These are phyloP conservation scores for Ladona fulva DNA, from an alignment of 1,140 invertebrate genomes.

Conservation along the genomic window DNA sequence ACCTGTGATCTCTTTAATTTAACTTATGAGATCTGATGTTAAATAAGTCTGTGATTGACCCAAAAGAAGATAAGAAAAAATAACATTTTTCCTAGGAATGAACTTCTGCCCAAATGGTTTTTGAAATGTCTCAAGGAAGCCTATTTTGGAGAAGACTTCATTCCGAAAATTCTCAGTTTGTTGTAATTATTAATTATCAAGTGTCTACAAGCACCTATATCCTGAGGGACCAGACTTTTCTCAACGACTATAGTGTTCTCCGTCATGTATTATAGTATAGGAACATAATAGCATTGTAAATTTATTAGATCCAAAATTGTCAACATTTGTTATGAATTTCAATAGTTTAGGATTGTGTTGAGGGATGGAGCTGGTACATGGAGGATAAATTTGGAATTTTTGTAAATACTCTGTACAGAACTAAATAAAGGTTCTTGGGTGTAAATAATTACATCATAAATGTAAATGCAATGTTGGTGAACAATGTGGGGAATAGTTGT, in stretches of 20 bases:
- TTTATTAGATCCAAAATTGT: not conserved
- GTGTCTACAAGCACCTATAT: slow-evolving; percentile 5
- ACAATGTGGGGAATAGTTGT: slow-evolving; percentile 1
- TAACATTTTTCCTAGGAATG: not conserved
- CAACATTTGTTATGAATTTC: not conserved
- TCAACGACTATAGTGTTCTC: slow-evolving; percentile 4
- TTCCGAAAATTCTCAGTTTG: not conserved
- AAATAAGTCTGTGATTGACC: slow-evolving; percentile 9
- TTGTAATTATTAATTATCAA: slow-evolving; percentile 5
- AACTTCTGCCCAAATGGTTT: not conserved
- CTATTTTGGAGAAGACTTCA: not conserved
- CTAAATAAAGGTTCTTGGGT: slow-evolving; percentile 6
- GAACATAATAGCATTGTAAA: not conserved
- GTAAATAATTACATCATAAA: slow-evolving; percentile 11
- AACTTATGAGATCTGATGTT: slow-evolving; percentile 7
- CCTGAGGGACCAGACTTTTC: slow-evolving; percentile 6
- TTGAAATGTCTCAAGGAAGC: too few species aligned
- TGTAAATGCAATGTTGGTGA: slow-evolving; percentile 6
- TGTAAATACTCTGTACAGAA: not conserved
- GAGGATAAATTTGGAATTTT: not conserved
- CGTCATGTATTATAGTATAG: not conserved
- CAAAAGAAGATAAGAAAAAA: not conserved
- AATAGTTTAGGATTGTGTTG: not conserved
- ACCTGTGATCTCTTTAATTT: slow-evolving; percentile 7
- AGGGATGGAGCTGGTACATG: not conserved